A percentile compares a stretch with the other conserved stretches of the same genome.
These are phyloP conservation scores for Apocheima hispidaria DNA, from an alignment of 2,888 invertebrate species.

Conservation along the genomic window DNA sequence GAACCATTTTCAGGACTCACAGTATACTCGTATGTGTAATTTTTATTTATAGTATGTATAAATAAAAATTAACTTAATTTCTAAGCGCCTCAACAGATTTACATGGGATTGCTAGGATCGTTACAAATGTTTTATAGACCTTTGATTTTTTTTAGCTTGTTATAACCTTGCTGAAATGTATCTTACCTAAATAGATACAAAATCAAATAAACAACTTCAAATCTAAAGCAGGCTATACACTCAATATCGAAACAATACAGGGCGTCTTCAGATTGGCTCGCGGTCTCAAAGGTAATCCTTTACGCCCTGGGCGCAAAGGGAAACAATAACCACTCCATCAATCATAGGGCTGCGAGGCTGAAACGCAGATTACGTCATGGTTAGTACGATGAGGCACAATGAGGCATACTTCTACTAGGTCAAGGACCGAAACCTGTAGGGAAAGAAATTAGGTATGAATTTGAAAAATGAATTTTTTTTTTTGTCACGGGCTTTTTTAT, in stretches of 20 bases:
- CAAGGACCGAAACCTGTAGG: neutral
- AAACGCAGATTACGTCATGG: neutral
- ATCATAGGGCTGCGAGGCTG: conserved; percentile 32
- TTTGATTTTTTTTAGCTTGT: too few relatives aligned
- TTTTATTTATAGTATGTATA: too few relatives aligned
- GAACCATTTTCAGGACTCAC: too few relatives aligned
- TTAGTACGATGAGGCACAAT: conserved; percentile 1
- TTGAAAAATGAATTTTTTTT: too few relatives aligned
- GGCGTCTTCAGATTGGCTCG: conserved; percentile 3
- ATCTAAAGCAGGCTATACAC: neutral
- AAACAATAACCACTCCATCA: conserved; percentile 42
- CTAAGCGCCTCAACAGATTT: too few relatives aligned
- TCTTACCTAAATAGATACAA: too few relatives aligned
- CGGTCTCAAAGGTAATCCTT: conserved; percentile 36
- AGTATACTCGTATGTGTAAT: too few relatives aligned
- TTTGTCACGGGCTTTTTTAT: too few relatives aligned
- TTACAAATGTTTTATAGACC: too few relatives aligned
- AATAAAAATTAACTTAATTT: too few relatives aligned
- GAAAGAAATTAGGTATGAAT: neutral
- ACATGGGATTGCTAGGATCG: too few relatives aligned
- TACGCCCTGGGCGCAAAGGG: conserved; percentile 27
- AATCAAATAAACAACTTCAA: neutral
- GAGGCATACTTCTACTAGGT: neutral
- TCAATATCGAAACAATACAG: conserved; percentile 2
- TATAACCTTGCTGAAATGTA: too few relatives aligned